Percentiles rank a stretch among this genome's conserved stretches.
These are phyloP conservation scores for Xylota segnis DNA, from an alignment of 2,888 invertebrate genomes.

Conservation along the genomic window DNA sequence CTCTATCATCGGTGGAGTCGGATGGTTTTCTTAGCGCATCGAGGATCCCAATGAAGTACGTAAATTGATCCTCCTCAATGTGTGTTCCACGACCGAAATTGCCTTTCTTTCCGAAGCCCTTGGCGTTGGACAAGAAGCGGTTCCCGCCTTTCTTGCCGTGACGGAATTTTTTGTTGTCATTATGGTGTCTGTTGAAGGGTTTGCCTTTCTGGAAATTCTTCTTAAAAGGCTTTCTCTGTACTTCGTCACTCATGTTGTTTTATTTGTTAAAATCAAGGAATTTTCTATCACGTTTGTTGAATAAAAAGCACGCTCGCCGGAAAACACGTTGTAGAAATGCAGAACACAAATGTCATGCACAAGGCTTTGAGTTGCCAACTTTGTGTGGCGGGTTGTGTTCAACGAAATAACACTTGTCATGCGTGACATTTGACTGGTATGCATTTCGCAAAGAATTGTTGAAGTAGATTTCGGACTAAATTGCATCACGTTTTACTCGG, in stretches of 20 bases:
- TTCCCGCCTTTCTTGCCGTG: constrained; percentile 79
- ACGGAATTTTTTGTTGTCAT: not conserved
- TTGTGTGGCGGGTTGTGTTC: not conserved
- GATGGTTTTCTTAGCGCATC: constrained; percentile 89
- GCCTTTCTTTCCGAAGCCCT: constrained; percentile 91
- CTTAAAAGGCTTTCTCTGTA: not conserved
- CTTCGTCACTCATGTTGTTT: constrained; percentile 23
- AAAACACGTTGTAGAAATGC: not conserved
- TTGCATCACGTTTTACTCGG: too few relatives aligned
- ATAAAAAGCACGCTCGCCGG: not conserved
- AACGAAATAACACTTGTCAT: not conserved
- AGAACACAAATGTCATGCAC: not conserved
- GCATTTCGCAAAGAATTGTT: too few relatives aligned
- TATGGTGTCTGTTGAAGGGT: constrained; percentile 19
- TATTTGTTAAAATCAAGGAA: not conserved
- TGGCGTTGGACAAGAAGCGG: constrained; percentile 87
- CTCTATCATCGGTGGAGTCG: constrained; percentile 89
- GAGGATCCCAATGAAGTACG: constrained; percentile 91
- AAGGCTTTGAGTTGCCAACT: not conserved
- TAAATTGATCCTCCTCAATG: constrained; percentile 90
- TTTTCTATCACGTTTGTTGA: not conserved
- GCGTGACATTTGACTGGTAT: too few relatives aligned
- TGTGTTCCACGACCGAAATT: constrained; percentile 89
- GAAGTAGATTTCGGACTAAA: too few relatives aligned
- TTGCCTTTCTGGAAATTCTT: constrained; percentile 26